Conservation (phyloP, 2,797 vertebrate genomes). For the Pristis pectinata region DNA sequence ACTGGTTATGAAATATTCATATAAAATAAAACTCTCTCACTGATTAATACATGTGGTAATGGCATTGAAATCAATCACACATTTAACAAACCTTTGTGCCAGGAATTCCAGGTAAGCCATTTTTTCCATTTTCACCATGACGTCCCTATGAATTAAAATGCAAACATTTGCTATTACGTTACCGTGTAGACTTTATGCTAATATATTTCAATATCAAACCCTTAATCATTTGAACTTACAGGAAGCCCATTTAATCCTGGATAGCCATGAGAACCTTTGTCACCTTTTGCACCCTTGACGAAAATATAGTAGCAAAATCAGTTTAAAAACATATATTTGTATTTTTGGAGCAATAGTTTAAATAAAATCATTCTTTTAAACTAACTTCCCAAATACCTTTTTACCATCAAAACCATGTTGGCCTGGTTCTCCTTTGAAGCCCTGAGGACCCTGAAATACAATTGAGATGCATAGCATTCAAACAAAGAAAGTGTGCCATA, state of each 20-base stretch:
- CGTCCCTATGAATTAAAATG: slow-evolving; percentile 64
- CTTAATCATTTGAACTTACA: slow-evolving; percentile 58
- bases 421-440: slow-evolving; percentile 71
- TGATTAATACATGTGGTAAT: neutral
- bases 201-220: neutral
- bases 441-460: slow-evolving; percentile 68
- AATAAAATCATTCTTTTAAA: neutral
- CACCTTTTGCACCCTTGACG: slow-evolving; percentile 80
- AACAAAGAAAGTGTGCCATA: neutral
- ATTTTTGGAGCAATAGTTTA: neutral
- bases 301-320: slow-evolving; percentile 38
- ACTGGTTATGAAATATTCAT: neutral
- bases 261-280: slow-evolving; percentile 67
- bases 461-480: slow-evolving; percentile 35
- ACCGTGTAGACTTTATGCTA: neutral
- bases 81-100: slow-evolving; percentile 77
- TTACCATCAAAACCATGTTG: slow-evolving; percentile 73
- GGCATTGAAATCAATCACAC: neutral
- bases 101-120: slow-evolving; percentile 68
- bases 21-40: neutral
- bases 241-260: slow-evolving; percentile 70
- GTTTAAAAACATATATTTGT: neutral
- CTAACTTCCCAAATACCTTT: slow-evolving; percentile 58
- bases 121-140: slow-evolving; percentile 76
- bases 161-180: slow-evolving; percentile 36